These are phyloP conservation scores for Amphipyra tragopoginis DNA, from an alignment of 2,888 invertebrate species.

Conservation along the genomic window DNA sequence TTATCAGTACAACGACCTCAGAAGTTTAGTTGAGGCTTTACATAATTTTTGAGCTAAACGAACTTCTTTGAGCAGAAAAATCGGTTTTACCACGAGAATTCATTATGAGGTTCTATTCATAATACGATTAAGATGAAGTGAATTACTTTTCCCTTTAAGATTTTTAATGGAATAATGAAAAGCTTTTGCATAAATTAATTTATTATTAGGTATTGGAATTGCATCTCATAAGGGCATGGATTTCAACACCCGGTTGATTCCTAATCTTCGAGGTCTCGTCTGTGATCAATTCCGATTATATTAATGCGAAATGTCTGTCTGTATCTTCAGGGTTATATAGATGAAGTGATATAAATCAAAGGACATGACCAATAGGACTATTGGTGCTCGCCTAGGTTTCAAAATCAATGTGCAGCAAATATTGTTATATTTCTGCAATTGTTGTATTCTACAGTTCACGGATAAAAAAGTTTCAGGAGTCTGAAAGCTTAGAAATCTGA, in stretches of 20 bases:
- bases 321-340: too few relatives aligned
- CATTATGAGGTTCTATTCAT: slow-evolving; percentile 33
- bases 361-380: too few relatives aligned
- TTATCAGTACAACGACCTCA: slow-evolving; percentile 58
- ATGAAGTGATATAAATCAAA: too few relatives aligned
- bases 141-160: slow-evolving; percentile 6
- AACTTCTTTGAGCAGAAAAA: slow-evolving; percentile 48
- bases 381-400: too few relatives aligned
- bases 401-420: too few relatives aligned
- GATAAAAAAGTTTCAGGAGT: too few relatives aligned
- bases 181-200: slow-evolving; percentile 22
- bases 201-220: slow-evolving; percentile 6
- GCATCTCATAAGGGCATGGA: slow-evolving; percentile 7
- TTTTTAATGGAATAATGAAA: slow-evolving; percentile 4
- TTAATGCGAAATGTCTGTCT: background rate
- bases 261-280: background rate
- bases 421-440: too few relatives aligned
- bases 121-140: slow-evolving; percentile 13
- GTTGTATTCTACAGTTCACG: too few relatives aligned
- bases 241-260: background rate
- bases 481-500: too few relatives aligned
- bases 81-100: slow-evolving; percentile 51
- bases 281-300: background rate
- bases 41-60: slow-evolving; percentile 47
- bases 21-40: slow-evolving; percentile 42